Conservation (phyloP, 1,140 invertebrate species). For the Zaprionus inermis region DNA sequence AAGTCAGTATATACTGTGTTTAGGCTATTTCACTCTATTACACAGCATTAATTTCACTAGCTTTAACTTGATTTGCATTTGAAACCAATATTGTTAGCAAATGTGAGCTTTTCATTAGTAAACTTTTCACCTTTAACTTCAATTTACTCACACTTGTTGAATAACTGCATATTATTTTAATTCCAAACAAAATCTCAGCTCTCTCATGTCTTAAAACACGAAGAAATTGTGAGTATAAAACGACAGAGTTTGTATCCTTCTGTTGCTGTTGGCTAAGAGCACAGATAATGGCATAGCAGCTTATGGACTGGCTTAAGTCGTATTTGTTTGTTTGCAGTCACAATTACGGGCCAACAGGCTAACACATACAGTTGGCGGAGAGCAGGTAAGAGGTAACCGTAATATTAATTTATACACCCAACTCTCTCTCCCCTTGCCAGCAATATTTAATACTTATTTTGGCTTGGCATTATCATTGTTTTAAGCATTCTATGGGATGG, state of each 20-base stretch:
- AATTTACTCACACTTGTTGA: background rate
- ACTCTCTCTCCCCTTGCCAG: background rate
- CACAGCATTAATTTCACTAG: background rate
- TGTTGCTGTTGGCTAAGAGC: background rate
- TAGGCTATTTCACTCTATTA: background rate
- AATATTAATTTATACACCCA: background rate
- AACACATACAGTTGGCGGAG: slow-evolving; percentile 22
- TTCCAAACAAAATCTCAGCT: background rate
- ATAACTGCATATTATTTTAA: slow-evolving; percentile 11
- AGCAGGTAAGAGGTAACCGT: slow-evolving; percentile 30
- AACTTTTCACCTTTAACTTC: background rate
- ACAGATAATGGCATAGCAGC: slow-evolving; percentile 19
- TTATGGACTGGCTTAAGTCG: slow-evolving; percentile 10
- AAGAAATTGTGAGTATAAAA: background rate
- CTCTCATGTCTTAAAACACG: background rate
- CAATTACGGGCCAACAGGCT: slow-evolving; percentile 33
- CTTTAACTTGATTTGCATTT: background rate
- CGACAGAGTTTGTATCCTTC: background rate
- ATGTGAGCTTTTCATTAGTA: too few species aligned
- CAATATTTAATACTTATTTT: slow-evolving; percentile 51
- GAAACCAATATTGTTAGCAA: too few species aligned
- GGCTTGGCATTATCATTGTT: slow-evolving; percentile 57
- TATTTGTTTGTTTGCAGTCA: slow-evolving; percentile 39
- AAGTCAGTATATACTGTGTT: too few species aligned
- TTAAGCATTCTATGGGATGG: slow-evolving; percentile 41